Conservation (phyloP, 2,888 invertebrate genomes). For the Drosophila imparisetae region DNA sequence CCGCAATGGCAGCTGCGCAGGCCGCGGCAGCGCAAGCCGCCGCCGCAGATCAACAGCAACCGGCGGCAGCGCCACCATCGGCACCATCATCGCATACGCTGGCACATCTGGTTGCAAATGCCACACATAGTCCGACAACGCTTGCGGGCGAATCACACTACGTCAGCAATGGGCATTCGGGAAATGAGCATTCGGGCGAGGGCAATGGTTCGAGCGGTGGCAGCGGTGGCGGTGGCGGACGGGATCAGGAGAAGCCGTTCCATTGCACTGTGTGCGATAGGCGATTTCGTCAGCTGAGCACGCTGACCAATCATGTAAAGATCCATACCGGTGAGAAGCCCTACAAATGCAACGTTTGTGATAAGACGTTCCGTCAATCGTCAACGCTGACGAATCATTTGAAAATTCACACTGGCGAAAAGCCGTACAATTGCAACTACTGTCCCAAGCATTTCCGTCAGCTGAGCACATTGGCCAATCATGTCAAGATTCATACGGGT, state of each 20-base stretch:
- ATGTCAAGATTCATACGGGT: constrained; percentile 85
- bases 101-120: constrained; percentile 78
- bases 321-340: constrained; percentile 85
- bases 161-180: constrained; percentile 67
- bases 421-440: constrained; percentile 84
- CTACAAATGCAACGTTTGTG: constrained; percentile 85
- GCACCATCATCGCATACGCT: constrained; percentile 69
- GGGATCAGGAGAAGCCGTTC: constrained; percentile 84
- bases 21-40: constrained; percentile 83
- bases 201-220: constrained; percentile 62
- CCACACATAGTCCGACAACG: constrained; percentile 79
- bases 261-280: constrained; percentile 85
- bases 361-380: constrained; percentile 85
- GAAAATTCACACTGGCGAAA: constrained; percentile 85
- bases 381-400: constrained; percentile 85
- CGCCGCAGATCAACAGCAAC: constrained; percentile 76
- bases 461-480: constrained; percentile 85
- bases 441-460: constrained; percentile 85
- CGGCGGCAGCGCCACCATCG: constrained; percentile 45
- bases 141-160: constrained; percentile 68
- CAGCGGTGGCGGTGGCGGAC: constrained; percentile 48
- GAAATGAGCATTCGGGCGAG: constrained; percentile 62
- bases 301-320: constrained; percentile 85
- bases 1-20: constrained; percentile 84
- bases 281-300: constrained; percentile 85